Evolutionary conservation across 2,888 invertebrate genomes (phyloP).

Genomic region (Sarcophaga variegata): DNA sequence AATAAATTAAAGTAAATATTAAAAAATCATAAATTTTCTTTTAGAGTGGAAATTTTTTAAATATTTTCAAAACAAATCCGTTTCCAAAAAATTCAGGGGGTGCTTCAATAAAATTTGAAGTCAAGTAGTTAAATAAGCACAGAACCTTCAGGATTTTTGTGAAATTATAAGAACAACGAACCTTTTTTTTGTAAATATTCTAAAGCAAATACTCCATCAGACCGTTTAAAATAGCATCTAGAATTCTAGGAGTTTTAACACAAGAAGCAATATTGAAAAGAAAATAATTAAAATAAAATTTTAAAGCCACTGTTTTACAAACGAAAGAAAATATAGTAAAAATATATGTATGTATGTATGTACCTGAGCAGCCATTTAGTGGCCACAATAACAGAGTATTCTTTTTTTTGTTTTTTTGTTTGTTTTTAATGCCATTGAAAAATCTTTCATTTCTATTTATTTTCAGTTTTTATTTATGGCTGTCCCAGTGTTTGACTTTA

Average conservation of each 20-base stretch:
- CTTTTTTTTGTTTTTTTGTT: too few species aligned
- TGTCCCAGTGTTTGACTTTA: constrained; percentile 11
- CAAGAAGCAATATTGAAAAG: constrained; percentile 26
- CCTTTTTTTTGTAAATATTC: neutral
- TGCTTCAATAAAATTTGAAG: neutral
- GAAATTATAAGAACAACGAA: constrained; percentile 1
- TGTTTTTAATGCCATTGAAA: neutral
- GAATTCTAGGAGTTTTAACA: too few species aligned
- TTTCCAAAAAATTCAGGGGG: too few species aligned
- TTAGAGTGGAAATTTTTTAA: neutral
- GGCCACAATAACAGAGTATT: constrained; percentile 4
- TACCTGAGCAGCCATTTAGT: constrained; percentile 41
- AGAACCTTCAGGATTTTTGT: constrained; percentile 19
- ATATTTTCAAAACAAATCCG: neutral
- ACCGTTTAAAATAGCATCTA: too few species aligned
- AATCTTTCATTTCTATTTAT: neutral
- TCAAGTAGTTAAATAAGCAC: neutral
- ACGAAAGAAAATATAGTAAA: constrained; percentile 38
- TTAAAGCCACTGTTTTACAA: constrained; percentile 61
- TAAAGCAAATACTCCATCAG: too few species aligned
- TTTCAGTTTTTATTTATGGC: neutral
- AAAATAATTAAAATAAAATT: constrained; percentile 52
- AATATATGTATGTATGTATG: neutral
- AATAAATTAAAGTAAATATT: too few species aligned
- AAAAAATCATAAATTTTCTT: constrained; percentile 11